Evolutionary conservation across 2,888 invertebrate species (phyloP), one percentile per base, ranked within the genome.

Genomic region (Macrosoma leucophasiata): DNA sequence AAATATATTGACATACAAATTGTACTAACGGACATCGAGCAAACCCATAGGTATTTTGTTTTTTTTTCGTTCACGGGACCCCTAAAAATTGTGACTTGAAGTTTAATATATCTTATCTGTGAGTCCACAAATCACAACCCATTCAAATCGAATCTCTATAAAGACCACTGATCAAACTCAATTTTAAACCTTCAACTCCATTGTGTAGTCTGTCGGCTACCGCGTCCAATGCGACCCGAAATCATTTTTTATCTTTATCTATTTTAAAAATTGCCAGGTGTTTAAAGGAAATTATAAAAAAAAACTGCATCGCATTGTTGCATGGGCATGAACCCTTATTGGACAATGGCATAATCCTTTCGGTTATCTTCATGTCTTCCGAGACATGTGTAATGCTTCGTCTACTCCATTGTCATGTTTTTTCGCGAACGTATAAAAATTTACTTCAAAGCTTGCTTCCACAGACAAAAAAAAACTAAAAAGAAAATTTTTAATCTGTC

Each of bases 201-300:
- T 63, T 61, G 35, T 32, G 30, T 39, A 33, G 33, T 46, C 50
- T 41, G 44, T 40, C 38, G 50, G 43, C 39, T 50, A 50, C 54
- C 46, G 28, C 39, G 49, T 54, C 52, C 54, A 52, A 54, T 35
- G 23, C 42, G 41, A 50, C 54, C 55, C 48, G 48, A 45, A 52
- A 54, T 49, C 53, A 60, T 70, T 71, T 71, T 75, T 74, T 70
- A 67, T 57, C 26, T 46, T 47, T 58, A 55, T 72, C 72, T n/a
- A 73, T 63, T 45, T 44, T 42, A 77, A 78, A 76, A 76, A 67
- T 53, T 54, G 62, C 79, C 79, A 77, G 79, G 76, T 79, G 78
- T 49, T 43, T 31, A 12, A 24, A 43, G 53, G 59, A 56, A 58
- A 57, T 50, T 45, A 14, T 12, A 23, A 46, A 54, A 68, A 68